Evolutionary conservation across 35 echinoderm and acorn worm species (phyloP).

Genomic region (Lytechinus variegatus): DNA sequence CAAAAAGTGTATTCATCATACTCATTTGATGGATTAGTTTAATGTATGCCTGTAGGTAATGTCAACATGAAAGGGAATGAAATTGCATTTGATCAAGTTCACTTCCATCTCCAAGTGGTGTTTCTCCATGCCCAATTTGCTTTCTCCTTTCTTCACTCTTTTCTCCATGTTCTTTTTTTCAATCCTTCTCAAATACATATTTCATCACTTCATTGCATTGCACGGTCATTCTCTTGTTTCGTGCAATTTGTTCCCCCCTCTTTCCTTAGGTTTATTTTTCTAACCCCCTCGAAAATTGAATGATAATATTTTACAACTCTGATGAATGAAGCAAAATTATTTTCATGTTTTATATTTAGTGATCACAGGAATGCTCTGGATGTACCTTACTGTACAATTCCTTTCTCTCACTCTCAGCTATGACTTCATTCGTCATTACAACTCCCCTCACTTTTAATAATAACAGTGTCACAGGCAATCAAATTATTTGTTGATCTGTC

Average conservation of each 20-base stretch:
- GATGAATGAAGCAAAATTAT: too few species aligned
- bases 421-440: neutral
- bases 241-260: neutral
- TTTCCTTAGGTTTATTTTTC: neutral
- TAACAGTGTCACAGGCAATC: neutral
- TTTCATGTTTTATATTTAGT: too few species aligned
- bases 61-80: neutral
- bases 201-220: neutral
- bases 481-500: slow-evolving; percentile 14
- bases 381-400: neutral
- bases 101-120: neutral
- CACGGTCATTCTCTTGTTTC: neutral
- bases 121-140: neutral
- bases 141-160: neutral
- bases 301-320: too few species aligned
- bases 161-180: neutral
- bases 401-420: neutral
- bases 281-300: neutral
- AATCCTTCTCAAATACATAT: too few species aligned
- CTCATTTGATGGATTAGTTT: slow-evolving; percentile 4
- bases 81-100: neutral
- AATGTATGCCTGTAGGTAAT: neutral
- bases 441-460: neutral
- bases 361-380: neutral
- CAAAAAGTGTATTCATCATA: neutral